phyloP scores from a whole-genome alignment of 2,797 vertebrate species.

The Periparus ater region DNA sequence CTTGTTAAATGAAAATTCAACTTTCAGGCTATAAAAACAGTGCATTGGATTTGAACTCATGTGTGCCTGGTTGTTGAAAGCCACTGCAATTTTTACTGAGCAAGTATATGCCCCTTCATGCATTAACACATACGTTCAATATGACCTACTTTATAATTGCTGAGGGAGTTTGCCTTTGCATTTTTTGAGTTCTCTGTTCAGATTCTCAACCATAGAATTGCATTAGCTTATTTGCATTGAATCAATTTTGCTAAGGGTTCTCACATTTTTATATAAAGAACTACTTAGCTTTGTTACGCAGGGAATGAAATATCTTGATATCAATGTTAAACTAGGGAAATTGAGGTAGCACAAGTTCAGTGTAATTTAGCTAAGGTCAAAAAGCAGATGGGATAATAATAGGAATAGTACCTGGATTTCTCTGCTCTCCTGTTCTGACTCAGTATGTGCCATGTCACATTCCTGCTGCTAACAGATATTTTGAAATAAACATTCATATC shows the following conservation, averaged over 20 bases:
- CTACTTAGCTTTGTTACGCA: conserved; percentile 5
- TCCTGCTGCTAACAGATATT: not conserved
- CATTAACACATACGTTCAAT: conserved; percentile 1
- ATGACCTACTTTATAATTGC: conserved; percentile 67
- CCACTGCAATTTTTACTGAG: not conserved
- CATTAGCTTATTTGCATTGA: conserved; percentile 54
- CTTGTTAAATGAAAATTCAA: conserved; percentile 52
- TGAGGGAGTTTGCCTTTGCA: conserved; percentile 61
- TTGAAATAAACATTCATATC: not conserved
- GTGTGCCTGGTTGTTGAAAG: not conserved
- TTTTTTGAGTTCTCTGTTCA: conserved; percentile 48
- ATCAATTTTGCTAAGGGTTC: conserved; percentile 37
- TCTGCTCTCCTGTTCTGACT: not conserved
- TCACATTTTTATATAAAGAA: conserved; percentile 30
- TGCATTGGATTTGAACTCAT: conserved; percentile 1
- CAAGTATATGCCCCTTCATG: not conserved
- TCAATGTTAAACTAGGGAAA: conserved; percentile 11
- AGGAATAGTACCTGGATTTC: not conserved
- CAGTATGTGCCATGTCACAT: not conserved
- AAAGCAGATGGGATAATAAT: not conserved
- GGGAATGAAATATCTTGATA: not conserved
- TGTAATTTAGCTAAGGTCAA: conserved; percentile 39
- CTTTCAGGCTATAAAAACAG: not conserved
- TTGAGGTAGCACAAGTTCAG: conserved; percentile 7
- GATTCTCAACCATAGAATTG: conserved; percentile 12